Evolutionary conservation across 2,888 invertebrate genomes (phyloP).

Genomic region (Thereva nobilitata): DNA sequence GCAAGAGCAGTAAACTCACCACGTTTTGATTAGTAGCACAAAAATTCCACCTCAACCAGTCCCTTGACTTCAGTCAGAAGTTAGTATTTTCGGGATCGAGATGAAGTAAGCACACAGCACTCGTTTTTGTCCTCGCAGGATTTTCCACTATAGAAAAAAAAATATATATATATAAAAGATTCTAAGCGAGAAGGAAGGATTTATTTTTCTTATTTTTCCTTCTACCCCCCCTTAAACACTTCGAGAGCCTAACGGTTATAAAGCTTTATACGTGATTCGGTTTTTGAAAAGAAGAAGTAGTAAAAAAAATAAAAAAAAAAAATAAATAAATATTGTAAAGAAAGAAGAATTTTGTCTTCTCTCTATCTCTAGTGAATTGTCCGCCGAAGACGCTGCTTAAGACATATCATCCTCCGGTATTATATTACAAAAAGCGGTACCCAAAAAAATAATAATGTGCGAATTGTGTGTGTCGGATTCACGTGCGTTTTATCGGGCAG

Average conservation of each 20-base stretch:
- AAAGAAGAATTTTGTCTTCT: too few species aligned
- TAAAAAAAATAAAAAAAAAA: too few species aligned
- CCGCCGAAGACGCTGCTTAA: too few species aligned
- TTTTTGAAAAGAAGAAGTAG: too few species aligned
- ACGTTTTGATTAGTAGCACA: background rate
- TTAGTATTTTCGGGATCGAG: slow-evolving; percentile 36
- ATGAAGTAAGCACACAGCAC: slow-evolving; percentile 32
- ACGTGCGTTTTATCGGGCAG: slow-evolving; percentile 15
- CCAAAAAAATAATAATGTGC: background rate
- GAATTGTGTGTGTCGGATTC: background rate
- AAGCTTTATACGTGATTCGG: too few species aligned
- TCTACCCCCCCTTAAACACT: background rate
- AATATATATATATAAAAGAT: background rate
- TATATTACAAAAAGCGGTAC: too few species aligned
- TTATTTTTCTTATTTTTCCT: slow-evolving; percentile 8
- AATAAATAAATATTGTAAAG: too few species aligned
- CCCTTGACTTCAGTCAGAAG: slow-evolving; percentile 33
- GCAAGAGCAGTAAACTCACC: slow-evolving; percentile 17
- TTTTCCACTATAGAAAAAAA: slow-evolving; percentile 12
- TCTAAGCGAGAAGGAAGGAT: slow-evolving; percentile 7
- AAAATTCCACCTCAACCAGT: slow-evolving; percentile 36
- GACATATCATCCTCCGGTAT: too few species aligned
- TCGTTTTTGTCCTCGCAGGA: slow-evolving; percentile 14
- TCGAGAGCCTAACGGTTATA: background rate
- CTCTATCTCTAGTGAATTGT: too few species aligned